Percentiles rank a stretch among this genome's conserved stretches.
Evolutionary conservation across 1,140 invertebrate genomes (phyloP).

Genomic region (Ips typographus): DNA sequence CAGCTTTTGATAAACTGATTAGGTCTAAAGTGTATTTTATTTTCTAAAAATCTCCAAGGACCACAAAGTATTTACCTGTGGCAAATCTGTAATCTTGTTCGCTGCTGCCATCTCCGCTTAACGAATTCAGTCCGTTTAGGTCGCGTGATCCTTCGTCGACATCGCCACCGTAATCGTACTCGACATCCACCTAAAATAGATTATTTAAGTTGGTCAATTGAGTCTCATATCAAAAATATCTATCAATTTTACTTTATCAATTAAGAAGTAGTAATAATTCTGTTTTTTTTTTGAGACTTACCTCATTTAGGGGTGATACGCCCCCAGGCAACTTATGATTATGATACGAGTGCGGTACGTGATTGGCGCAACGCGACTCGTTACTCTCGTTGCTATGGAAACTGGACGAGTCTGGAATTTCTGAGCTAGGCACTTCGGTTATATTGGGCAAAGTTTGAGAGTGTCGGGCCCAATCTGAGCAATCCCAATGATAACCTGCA

Average conservation of each 20-base stretch:
- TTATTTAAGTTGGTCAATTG: neutral
- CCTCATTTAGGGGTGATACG: slow-evolving; percentile 67
- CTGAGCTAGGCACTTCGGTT: slow-evolving; percentile 86
- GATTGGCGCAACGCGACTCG: slow-evolving; percentile 64
- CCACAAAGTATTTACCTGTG: slow-evolving; percentile 53
- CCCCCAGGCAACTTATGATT: slow-evolving; percentile 56
- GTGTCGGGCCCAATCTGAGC: slow-evolving; percentile 88
- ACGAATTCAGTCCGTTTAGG: slow-evolving; percentile 60
- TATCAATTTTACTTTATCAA: neutral
- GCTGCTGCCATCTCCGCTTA: slow-evolving; percentile 64
- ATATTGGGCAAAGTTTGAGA: slow-evolving; percentile 87
- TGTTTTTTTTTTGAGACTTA: neutral
- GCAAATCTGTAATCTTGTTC: slow-evolving; percentile 63
- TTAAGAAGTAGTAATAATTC: neutral
- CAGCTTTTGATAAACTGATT: too few species aligned
- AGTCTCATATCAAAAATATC: neutral
- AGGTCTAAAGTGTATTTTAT: too few species aligned
- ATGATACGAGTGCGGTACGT: slow-evolving; percentile 53
- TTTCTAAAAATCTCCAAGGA: slow-evolving; percentile 35
- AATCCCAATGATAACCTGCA: slow-evolving; percentile 92
- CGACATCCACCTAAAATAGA: slow-evolving; percentile 48
- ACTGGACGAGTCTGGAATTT: slow-evolving; percentile 87
- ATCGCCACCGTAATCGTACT: slow-evolving; percentile 71
- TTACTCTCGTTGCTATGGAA: slow-evolving; percentile 88
- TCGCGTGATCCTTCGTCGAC: slow-evolving; percentile 58